These are phyloP conservation scores for Danio kyathit DNA, from an alignment of 2,797 vertebrate species.

Conservation along the genomic window DNA sequence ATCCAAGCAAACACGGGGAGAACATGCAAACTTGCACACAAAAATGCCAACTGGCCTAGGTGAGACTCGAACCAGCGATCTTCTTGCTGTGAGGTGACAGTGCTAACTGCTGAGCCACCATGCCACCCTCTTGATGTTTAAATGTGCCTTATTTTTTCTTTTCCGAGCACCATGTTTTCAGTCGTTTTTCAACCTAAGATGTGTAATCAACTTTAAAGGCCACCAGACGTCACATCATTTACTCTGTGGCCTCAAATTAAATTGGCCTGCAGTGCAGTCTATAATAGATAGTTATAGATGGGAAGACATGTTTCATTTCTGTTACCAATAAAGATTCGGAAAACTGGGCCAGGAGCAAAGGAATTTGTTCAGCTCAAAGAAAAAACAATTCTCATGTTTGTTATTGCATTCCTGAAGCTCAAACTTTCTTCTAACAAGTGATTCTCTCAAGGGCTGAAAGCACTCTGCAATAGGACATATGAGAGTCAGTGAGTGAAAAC, in stretches of 20 bases:
- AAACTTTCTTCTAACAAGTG: constrained; percentile 30
- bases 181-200: constrained; percentile 42
- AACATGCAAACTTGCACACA: too few relatives aligned
- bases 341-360: constrained; percentile 38
- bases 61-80: too few relatives aligned
- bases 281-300: constrained; percentile 57
- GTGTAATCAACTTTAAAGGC: constrained; percentile 56
- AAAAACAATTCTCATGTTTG: constrained; percentile 30
- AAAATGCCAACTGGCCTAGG: too few relatives aligned
- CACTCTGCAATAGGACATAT: neutral
- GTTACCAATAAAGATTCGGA: constrained; percentile 42
- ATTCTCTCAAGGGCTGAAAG: constrained; percentile 15
- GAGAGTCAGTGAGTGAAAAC: constrained; percentile 10
- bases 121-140: neutral
- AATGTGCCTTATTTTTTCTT: neutral
- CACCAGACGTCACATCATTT: constrained; percentile 52
- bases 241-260: constrained; percentile 56
- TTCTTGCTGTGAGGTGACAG: too few relatives aligned
- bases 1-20: too few relatives aligned
- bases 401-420: constrained; percentile 43
- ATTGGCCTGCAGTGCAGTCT: constrained; percentile 50
- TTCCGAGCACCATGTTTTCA: constrained; percentile 12
- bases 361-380: constrained; percentile 43
- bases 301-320: constrained; percentile 52
- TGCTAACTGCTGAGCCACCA: too few relatives aligned